Percentiles rank a stretch among this genome's conserved stretches.
Evolutionary conservation across 2,797 vertebrate genomes (phyloP).

Genomic region (Monodelphis domestica): DNA sequence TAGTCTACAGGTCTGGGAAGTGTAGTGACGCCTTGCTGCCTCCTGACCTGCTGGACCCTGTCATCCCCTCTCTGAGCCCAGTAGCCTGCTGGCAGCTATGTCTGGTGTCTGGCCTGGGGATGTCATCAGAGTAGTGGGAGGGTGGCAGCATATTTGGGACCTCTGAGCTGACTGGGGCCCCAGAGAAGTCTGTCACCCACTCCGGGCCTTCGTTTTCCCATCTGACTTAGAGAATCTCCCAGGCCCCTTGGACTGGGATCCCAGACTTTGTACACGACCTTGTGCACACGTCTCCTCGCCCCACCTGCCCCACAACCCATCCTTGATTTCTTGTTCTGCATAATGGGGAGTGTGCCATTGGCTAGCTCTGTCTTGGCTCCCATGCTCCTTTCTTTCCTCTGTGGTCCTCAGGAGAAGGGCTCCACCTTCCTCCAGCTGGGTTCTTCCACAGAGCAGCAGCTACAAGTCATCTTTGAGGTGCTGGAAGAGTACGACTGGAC

Average conservation of each 20-base stretch:
- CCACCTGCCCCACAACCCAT: not conserved
- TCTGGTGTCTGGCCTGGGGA: not conserved
- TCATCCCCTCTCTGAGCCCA: too few species aligned
- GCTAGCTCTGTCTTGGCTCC: rapidly evolving
- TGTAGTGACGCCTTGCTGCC: not conserved
- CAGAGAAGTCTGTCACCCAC: too few species aligned
- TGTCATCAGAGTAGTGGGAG: too few species aligned
- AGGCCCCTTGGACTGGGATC: not conserved
- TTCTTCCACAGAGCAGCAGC: slow-evolving; percentile 94
- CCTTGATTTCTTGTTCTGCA: not conserved
- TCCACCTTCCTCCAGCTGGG: slow-evolving; percentile 97
- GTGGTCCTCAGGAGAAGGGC: slow-evolving; percentile 90
- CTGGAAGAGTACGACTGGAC: slow-evolving; percentile 98
- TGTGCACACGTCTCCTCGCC: not conserved
- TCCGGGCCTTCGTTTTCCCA: too few species aligned
- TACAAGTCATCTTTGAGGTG: slow-evolving; percentile 97
- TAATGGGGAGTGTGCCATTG: not conserved
- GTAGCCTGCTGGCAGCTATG: not conserved
- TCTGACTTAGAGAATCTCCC: not conserved
- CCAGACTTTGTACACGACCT: not conserved
- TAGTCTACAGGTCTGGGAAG: not conserved
- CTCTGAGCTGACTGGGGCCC: too few species aligned
- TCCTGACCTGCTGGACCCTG: not conserved
- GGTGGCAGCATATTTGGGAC: too few species aligned
- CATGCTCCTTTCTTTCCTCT: not conserved